phyloP scores from a whole-genome alignment of 1,140 invertebrate genomes.

The Amyelois transitella region DNA sequence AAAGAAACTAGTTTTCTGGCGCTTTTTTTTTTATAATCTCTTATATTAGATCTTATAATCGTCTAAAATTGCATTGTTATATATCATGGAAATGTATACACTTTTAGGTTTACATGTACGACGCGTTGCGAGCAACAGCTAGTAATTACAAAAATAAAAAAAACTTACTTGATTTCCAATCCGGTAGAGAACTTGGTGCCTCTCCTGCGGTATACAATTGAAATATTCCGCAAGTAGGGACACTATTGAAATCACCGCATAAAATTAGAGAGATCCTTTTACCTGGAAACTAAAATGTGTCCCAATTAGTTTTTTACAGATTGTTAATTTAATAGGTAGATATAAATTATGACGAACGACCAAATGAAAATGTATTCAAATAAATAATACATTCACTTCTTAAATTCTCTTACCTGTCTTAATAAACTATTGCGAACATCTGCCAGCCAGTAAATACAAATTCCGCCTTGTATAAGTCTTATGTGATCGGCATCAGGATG shows the following conservation, averaged over 20 bases:
- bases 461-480: conserved; percentile 84
- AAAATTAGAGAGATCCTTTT: conserved; percentile 79
- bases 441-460: conserved; percentile 76
- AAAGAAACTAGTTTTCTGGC: too few relatives aligned
- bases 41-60: too few relatives aligned
- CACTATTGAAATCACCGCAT: conserved; percentile 92
- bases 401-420: conserved; percentile 54
- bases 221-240: conserved; percentile 86
- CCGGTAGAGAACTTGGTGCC: conserved; percentile 77
- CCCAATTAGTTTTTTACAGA: not conserved
- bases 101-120: too few relatives aligned
- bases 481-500: conserved; percentile 92
- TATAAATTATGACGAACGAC: not conserved
- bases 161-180: conserved; percentile 87
- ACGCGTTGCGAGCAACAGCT: not conserved
- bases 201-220: conserved; percentile 81
- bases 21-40: too few relatives aligned
- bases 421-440: conserved; percentile 54
- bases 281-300: conserved; percentile 69
- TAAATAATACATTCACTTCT: not conserved
- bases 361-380: not conserved
- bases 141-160: too few relatives aligned
- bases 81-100: too few relatives aligned
- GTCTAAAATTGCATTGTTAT: too few relatives aligned
- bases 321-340: not conserved